Conservation (phyloP, 2,113 vertebrate species). For the Callipepla squamata region DNA sequence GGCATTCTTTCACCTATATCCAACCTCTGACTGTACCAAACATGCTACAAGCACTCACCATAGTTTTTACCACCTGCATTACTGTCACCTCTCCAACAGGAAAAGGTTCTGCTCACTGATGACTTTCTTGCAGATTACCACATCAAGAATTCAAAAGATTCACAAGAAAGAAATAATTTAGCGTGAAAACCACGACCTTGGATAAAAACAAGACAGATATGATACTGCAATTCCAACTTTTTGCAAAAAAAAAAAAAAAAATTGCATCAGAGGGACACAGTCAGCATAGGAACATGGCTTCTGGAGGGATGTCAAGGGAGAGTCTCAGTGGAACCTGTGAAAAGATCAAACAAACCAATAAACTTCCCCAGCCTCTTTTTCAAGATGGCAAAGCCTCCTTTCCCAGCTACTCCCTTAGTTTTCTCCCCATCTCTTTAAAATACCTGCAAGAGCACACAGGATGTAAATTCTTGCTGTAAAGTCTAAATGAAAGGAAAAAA, state of each 20-base stretch:
- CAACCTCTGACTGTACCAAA: neutral
- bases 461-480: neutral
- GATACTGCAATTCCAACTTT: neutral
- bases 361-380: neutral
- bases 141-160: neutral
- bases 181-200: neutral
- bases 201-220: neutral
- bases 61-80: neutral
- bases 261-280: neutral
- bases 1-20: neutral
- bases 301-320: fast-evolving
- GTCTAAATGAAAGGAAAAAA: neutral
- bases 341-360: neutral
- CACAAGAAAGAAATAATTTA: neutral
- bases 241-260: neutral
- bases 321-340: neutral
- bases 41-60: fast-evolving
- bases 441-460: neutral
- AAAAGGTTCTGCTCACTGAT: neutral
- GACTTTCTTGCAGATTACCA: neutral
- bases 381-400: neutral
- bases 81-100: fast-evolving
- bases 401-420: neutral
- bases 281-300: neutral
- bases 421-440: neutral